These are phyloP conservation scores for Frieseomelitta varia DNA, from an alignment of 1,140 invertebrate species.

Conservation along the genomic window DNA sequence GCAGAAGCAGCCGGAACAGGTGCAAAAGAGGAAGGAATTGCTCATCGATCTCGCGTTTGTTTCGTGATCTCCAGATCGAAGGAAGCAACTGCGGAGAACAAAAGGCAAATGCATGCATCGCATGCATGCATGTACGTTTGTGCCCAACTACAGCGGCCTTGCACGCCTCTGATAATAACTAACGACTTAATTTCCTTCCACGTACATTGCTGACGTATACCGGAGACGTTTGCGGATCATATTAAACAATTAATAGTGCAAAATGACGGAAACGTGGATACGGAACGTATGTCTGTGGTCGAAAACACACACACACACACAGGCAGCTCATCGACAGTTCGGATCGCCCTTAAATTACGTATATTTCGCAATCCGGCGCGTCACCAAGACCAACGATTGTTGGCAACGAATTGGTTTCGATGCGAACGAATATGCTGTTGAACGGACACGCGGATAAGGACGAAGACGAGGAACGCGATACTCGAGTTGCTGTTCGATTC, in stretches of 20 bases:
- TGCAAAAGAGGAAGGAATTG: not conserved
- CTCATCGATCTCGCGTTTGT: constrained; percentile 5
- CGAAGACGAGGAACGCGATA: too few species aligned
- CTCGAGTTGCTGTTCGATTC: too few species aligned
- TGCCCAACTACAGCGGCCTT: constrained; percentile 21
- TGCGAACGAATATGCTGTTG: too few species aligned
- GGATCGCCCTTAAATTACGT: not conserved
- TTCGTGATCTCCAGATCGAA: constrained; percentile 8
- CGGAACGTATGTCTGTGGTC: too few species aligned
- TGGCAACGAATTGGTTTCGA: not conserved
- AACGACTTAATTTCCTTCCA: constrained; percentile 40
- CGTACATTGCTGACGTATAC: constrained; percentile 9
- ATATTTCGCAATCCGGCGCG: not conserved
- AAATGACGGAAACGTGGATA: not conserved
- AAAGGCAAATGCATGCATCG: constrained; percentile 36
- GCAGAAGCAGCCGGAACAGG: not conserved
- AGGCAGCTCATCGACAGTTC: not conserved
- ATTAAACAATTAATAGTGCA: constrained; percentile 15
- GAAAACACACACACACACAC: too few species aligned
- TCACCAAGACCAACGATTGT: too few species aligned
- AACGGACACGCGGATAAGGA: too few species aligned
- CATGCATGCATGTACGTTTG: constrained; percentile 27
- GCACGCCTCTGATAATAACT: constrained; percentile 43
- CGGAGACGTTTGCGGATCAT: not conserved
- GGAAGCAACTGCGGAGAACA: constrained; percentile 39